Evolutionary conservation across 2,797 vertebrate genomes (phyloP).

Genomic region (Galago senegalensis): DNA sequence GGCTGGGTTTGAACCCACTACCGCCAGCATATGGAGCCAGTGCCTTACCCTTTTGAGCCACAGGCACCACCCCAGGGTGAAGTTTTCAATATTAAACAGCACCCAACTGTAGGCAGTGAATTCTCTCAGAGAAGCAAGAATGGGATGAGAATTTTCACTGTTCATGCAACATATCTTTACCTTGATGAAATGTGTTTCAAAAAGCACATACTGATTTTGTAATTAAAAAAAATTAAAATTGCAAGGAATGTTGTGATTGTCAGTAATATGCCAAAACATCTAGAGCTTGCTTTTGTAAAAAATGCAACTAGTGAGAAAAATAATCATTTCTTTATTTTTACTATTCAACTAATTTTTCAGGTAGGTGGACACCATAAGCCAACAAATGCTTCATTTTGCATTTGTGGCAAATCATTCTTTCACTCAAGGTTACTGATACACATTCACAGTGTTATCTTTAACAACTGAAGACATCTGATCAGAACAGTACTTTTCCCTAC

Average conservation of each 20-base stretch:
- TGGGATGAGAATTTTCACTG: neutral
- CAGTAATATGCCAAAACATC: neutral
- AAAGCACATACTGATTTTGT: conserved; percentile 50
- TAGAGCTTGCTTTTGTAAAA: neutral
- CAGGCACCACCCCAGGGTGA: neutral
- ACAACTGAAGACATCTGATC: conserved; percentile 43
- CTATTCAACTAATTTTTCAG: conserved; percentile 58
- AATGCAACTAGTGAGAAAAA: conserved; percentile 54
- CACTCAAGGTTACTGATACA: conserved; percentile 57
- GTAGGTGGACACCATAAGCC: neutral
- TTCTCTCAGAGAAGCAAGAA: neutral
- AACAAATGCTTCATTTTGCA: conserved; percentile 51
- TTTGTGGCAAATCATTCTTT: conserved; percentile 74
- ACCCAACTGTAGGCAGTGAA: neutral
- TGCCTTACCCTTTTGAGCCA: too few relatives aligned
- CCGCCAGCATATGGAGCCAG: too few relatives aligned
- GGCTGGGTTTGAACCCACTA: too few relatives aligned
- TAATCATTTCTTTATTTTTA: conserved; percentile 46
- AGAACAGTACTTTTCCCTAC: conserved; percentile 61
- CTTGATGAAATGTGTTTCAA: conserved; percentile 62
- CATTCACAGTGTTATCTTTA: conserved; percentile 62
- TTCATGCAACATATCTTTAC: conserved; percentile 12
- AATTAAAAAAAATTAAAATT: conserved; percentile 45
- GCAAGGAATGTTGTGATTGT: conserved; percentile 31
- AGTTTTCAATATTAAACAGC: neutral